Evolutionary conservation across 2,888 invertebrate species (phyloP), one percentile per base, ranked within the genome.

Genomic region (Sceliomorpha sp.): DNA sequence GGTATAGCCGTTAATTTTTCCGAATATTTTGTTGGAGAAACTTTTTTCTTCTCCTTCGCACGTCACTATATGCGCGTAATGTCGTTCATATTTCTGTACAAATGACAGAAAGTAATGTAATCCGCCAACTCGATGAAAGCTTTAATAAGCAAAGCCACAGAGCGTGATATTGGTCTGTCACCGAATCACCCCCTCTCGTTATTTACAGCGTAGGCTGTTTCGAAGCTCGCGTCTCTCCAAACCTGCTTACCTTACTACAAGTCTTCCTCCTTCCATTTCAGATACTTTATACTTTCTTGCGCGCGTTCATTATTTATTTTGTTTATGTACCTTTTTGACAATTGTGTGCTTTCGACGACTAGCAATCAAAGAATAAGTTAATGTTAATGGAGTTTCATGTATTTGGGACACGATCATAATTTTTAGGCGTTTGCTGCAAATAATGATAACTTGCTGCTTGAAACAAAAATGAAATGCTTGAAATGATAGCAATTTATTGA

Each of bases 141-240:
- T 77, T 79, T 80, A 81, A 82, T 80, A 80, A 80, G 76, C 79
- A 74, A 76, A 81, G 77, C 74, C 81, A 81, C 79, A 70, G 68
- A 74, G 76, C 81, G 80, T 82, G 82, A 82, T 81, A 82, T 82
- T 82, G 77, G 78, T 66, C 75, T 81, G 81, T 81, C 81, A 77
- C 77, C 79, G 74, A 64, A 78, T 73, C 72, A 72, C 70, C 70
- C 20, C 53, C 51, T 36, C 39, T 15, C 29, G 47, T 73, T 73
- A 73, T 68, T 70, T 66, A 68, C 59, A 27, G 15, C 29, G 45
- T 14, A 31, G 20, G 45, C 45, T 53, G 37, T 13, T 37, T 27
- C 27, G 10, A 36, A 12, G 10, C 29, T 55, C 39, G 27, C 29
- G 24, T 20, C 26, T 48, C 48, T 24, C 9, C 26, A 17, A 47